phyloP scores from a whole-genome alignment of 2,113 vertebrate species.

The Arothron firmamentum region DNA sequence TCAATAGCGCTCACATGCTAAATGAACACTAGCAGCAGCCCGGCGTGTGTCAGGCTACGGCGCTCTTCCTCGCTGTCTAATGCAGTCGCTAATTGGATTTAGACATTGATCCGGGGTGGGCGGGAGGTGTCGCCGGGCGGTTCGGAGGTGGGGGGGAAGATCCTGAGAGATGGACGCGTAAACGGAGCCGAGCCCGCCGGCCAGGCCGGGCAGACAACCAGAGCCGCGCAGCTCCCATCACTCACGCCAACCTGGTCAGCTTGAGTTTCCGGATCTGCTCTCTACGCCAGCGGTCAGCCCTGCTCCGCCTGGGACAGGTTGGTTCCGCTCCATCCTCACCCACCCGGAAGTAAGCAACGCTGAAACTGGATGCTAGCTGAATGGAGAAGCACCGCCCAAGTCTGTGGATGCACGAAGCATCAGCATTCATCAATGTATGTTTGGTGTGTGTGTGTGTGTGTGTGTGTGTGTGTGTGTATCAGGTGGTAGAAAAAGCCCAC shows the following conservation, averaged over 20 bases:
- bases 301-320: background rate
- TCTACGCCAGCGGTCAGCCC: background rate
- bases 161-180: constrained; percentile 21
- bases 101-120: constrained; percentile 51
- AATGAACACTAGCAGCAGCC: constrained; percentile 44
- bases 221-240: constrained; percentile 10
- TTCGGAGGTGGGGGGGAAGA: constrained; percentile 15
- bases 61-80: constrained; percentile 45
- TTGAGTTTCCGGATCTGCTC: background rate
- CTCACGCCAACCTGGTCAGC: constrained; percentile 1
- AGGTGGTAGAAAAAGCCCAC: background rate
- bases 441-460: too few species aligned
- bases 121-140: constrained; percentile 19
- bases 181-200: constrained; percentile 1
- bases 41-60: constrained; percentile 52
- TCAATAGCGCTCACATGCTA: constrained; percentile 54
- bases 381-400: too few species aligned
- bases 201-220: constrained; percentile 22
- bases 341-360: background rate
- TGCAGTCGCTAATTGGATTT: constrained; percentile 63
- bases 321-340: background rate
- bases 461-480: too few species aligned
- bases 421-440: too few species aligned
- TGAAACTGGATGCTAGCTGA: too few species aligned
- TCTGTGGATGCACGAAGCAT: too few species aligned